Evolutionary conservation across 2,888 invertebrate species (phyloP).

Genomic region (Subacronicta megacephala): DNA sequence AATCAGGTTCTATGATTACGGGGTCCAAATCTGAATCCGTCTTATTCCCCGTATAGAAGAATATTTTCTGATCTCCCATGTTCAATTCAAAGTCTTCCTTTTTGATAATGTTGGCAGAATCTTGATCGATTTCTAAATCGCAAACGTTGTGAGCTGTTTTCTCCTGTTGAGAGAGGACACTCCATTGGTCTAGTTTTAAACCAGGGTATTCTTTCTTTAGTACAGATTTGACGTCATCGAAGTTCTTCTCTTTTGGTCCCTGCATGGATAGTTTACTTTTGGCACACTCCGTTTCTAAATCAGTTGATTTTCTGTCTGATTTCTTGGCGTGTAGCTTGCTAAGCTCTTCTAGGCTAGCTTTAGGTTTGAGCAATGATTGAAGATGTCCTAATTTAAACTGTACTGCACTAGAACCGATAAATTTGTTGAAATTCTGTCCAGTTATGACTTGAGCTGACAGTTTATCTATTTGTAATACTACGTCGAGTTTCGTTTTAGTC

Average conservation of each 20-base stretch:
- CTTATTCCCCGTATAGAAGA: slow-evolving; percentile 26
- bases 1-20: slow-evolving; percentile 53
- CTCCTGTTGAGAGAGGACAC: slow-evolving; percentile 13
- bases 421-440: slow-evolving; percentile 70
- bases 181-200: slow-evolving; percentile 47
- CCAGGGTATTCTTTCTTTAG: slow-evolving; percentile 24
- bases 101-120: slow-evolving; percentile 1
- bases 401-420: slow-evolving; percentile 64
- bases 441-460: slow-evolving; percentile 81
- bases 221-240: slow-evolving; percentile 29
- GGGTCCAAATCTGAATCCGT: slow-evolving; percentile 54
- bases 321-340: slow-evolving; percentile 57
- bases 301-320: slow-evolving; percentile 33
- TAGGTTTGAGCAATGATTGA: slow-evolving; percentile 74
- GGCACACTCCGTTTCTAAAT: slow-evolving; percentile 37
- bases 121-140: slow-evolving; percentile 22
- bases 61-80: slow-evolving; percentile 27
- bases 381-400: slow-evolving; percentile 81
- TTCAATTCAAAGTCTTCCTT: slow-evolving; percentile 25
- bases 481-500: slow-evolving; percentile 71
- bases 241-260: slow-evolving; percentile 25
- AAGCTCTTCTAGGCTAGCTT: slow-evolving; percentile 69
- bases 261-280: slow-evolving; percentile 32
- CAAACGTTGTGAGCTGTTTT: slow-evolving; percentile 7
- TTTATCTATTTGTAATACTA: slow-evolving; percentile 81